Evolutionary conservation across 2,113 vertebrate species (phyloP).

Genomic region (Pogonocichla stellata): DNA sequence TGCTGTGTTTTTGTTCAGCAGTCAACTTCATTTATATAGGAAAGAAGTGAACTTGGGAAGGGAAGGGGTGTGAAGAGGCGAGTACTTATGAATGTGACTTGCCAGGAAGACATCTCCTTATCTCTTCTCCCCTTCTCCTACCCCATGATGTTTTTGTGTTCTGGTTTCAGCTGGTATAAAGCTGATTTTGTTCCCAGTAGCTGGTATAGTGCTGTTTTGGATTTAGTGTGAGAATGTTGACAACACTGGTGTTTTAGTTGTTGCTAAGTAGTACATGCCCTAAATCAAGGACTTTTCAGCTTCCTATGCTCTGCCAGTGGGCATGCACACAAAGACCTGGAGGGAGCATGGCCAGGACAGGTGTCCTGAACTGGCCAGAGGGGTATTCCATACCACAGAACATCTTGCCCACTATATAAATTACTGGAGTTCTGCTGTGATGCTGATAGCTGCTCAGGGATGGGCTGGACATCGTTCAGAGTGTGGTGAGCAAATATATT

Average conservation of each 20-base stretch:
- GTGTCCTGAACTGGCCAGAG: not conserved
- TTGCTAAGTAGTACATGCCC: not conserved
- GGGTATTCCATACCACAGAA: not conserved
- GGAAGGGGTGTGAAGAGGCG: not conserved
- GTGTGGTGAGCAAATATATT: not conserved
- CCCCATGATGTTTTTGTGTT: not conserved
- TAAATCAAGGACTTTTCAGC: not conserved
- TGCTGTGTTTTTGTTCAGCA: not conserved
- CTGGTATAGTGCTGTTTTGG: not conserved
- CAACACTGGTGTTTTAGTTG: not conserved
- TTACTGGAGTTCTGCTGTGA: not conserved
- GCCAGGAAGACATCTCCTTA: not conserved
- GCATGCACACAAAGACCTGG: not conserved
- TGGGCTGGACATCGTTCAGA: not conserved
- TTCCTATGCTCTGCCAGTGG: not conserved
- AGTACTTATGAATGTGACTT: not conserved
- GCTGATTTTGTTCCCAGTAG: not conserved
- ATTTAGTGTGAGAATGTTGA: not conserved
- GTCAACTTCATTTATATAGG: not conserved
- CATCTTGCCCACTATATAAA: rapidly evolving
- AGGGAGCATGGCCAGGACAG: not conserved
- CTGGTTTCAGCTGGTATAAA: not conserved
- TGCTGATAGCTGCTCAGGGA: not conserved
- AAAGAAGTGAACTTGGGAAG: not conserved
- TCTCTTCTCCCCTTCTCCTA: not conserved